phyloP scores from a whole-genome alignment of 2,888 invertebrate genomes.

The Rosalia funebris region DNA sequence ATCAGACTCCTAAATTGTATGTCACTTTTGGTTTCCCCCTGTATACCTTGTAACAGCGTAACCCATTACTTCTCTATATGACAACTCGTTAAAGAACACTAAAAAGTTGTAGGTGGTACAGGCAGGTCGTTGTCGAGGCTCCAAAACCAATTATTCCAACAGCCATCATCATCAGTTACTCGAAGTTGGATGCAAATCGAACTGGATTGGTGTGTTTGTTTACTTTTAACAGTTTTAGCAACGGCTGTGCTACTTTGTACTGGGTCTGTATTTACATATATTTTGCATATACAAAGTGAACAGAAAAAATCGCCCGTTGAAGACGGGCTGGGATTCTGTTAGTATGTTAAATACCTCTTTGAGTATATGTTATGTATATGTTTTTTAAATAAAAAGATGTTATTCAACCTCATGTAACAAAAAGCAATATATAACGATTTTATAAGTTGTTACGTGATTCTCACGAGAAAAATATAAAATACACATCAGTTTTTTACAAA shows the following conservation, averaged over 20 bases:
- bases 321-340: too few relatives aligned
- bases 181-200: constrained; percentile 6
- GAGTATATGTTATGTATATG: too few relatives aligned
- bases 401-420: too few relatives aligned
- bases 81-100: constrained; percentile 33
- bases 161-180: neutral
- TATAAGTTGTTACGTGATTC: too few relatives aligned
- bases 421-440: too few relatives aligned
- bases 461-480: too few relatives aligned
- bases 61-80: constrained; percentile 31
- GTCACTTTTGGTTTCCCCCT: neutral
- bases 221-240: constrained; percentile 12
- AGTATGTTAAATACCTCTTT: too few relatives aligned
- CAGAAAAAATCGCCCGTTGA: neutral
- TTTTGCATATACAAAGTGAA: neutral
- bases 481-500: too few relatives aligned
- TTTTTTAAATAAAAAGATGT: too few relatives aligned
- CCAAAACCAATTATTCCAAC: constrained; percentile 14
- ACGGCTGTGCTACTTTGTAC: constrained; percentile 9
- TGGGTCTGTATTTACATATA: neutral
- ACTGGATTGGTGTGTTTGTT: constrained; percentile 8
- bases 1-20: too few relatives aligned
- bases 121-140: constrained; percentile 18
- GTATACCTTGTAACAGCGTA: constrained; percentile 9
- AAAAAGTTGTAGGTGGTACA: constrained; percentile 24